phyloP scores from a whole-genome alignment of 23 tunicate species.

The Styela plicata region DNA sequence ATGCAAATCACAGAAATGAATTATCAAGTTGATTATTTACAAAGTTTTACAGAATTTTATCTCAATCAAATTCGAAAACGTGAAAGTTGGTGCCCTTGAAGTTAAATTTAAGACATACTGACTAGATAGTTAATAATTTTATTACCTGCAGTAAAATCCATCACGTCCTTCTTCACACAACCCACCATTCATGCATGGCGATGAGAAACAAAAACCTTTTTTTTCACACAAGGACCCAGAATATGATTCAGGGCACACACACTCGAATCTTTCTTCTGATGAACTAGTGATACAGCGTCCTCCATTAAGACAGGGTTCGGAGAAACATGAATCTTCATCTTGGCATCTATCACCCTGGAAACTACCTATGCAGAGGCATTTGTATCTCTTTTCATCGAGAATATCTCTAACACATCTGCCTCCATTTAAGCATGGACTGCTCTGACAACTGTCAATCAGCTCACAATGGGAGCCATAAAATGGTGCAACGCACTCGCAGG shows the following conservation, averaged over 20 bases:
- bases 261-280: slow-evolving; percentile 25
- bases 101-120: too few species aligned
- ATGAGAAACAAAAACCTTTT: slow-evolving; percentile 43
- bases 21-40: too few species aligned
- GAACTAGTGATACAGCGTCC: slow-evolving; percentile 37
- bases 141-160: slow-evolving; percentile 28
- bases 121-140: too few species aligned
- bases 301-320: slow-evolving; percentile 61
- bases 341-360: slow-evolving; percentile 43
- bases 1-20: too few species aligned
- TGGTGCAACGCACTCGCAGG: slow-evolving; percentile 8
- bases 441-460: background rate
- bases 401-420: slow-evolving; percentile 14
- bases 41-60: too few species aligned
- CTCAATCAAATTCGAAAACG: too few species aligned
- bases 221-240: slow-evolving; percentile 51
- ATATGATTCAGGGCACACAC: slow-evolving; percentile 41
- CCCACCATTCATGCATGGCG: slow-evolving; percentile 79
- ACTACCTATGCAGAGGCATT: slow-evolving; percentile 24
- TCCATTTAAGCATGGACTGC: slow-evolving; percentile 17
- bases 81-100: too few species aligned
- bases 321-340: slow-evolving; percentile 34
- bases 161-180: slow-evolving; percentile 38
- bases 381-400: background rate
- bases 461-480: slow-evolving; percentile 16